Base-by-base conservation (phyloP, 2,797 vertebrate species). In the Mastacembelus armatus region DNA sequence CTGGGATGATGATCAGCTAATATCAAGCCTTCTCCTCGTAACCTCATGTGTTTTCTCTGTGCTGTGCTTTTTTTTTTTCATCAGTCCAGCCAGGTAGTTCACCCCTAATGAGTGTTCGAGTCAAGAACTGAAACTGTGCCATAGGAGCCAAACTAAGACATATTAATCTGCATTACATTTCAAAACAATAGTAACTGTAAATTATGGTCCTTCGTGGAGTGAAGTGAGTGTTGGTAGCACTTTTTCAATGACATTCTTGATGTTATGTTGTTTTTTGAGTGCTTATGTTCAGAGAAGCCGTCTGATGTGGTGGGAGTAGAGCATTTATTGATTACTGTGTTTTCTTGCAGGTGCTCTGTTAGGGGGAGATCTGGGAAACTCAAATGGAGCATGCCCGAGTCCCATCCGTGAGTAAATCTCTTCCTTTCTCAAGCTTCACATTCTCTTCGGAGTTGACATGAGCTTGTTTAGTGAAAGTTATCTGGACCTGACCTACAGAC, bases 331-430 rank as follows among this genome's bases (percentile, higher is more conserved):
- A 43, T 51, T 7, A 0, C 5, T 62, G 16, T 71, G 10, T 59
- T 42, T 27, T 77, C 35, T 36, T 49, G 35, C 52, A 98, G 97
- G 97, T 58, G 96, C 97, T 7, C 93, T 99, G 91, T 85, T 99
- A 0, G 97, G 96, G 3, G 97, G 97, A 76, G 97, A 99, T 77
- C 85, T 98, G 80, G 96, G 92, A 84, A 98, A 93, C 87, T 96
- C 96, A 0, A 99, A 99, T 0, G 96, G 97, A 87, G 96, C 93
- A 21, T 98, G 97, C 51, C 96, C 97, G 0, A 98, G 97, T 82
- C 97, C 97, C 3, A 96, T 99, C 22, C 95, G 97, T 99, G 81
- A 98, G 96, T 96, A 16, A 11, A 51, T 29, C 44, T 60, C 24
- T 26, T 48, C 5, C 5, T 40, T 36, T 35, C 10, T 1, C 22